phyloP scores from a whole-genome alignment of 1,140 invertebrate genomes.

The Drosophila arizonae region DNA sequence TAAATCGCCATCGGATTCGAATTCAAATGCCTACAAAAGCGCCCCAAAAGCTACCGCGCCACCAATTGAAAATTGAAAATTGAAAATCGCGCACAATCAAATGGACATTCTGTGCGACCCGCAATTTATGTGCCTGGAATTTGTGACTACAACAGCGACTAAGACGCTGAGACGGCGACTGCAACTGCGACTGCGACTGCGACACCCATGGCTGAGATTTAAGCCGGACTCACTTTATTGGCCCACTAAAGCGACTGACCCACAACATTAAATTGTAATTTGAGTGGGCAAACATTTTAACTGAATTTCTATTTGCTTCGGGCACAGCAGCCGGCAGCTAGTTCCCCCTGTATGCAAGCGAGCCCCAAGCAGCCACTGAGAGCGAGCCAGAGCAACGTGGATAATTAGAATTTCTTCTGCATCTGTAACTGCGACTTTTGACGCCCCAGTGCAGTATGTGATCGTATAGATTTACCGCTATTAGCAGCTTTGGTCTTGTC shows the following conservation, averaged over 20 bases:
- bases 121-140: slow-evolving; percentile 67
- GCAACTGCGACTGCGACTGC: background rate
- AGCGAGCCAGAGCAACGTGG: slow-evolving; percentile 41
- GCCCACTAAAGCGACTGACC: slow-evolving; percentile 76
- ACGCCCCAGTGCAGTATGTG: slow-evolving; percentile 57
- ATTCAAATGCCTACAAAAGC: slow-evolving; percentile 57
- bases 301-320: slow-evolving; percentile 53
- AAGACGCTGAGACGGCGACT: background rate
- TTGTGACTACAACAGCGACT: slow-evolving; percentile 25
- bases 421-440: slow-evolving; percentile 59
- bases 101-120: slow-evolving; percentile 62
- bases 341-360: slow-evolving; percentile 47
- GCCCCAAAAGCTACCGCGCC: slow-evolving; percentile 55
- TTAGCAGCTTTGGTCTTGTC: slow-evolving; percentile 15
- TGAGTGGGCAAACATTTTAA: slow-evolving; percentile 79
- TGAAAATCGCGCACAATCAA: slow-evolving; percentile 66
- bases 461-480: slow-evolving; percentile 23
- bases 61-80: slow-evolving; percentile 70
- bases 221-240: slow-evolving; percentile 69
- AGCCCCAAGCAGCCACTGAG: background rate
- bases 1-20: slow-evolving; percentile 65
- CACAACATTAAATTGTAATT: slow-evolving; percentile 81
- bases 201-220: slow-evolving; percentile 39
- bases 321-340: slow-evolving; percentile 1
- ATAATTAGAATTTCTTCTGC: slow-evolving; percentile 66